Conservation (phyloP, 2,113 vertebrate genomes). For the Cavia porcellus region DNA sequence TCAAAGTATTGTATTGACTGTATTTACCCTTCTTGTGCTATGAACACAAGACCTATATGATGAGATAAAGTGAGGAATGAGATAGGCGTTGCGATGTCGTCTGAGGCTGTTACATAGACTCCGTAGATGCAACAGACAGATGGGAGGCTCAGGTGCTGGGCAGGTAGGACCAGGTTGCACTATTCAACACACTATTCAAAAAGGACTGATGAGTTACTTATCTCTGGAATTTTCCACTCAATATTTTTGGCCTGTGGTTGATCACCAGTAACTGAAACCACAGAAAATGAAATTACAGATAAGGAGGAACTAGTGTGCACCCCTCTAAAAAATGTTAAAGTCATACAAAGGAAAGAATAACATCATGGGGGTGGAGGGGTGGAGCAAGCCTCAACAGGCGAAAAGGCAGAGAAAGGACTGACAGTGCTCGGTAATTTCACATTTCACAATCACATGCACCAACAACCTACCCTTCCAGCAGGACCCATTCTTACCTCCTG, state of each 20-base stretch:
- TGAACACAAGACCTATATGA: not conserved
- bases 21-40: not conserved
- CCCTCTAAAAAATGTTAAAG: not conserved
- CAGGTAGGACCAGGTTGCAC: too few relatives aligned
- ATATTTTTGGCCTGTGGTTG: not conserved
- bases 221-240: not conserved
- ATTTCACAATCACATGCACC: not conserved
- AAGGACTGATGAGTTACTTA: not conserved
- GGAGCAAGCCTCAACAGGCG: not conserved
- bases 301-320: not conserved
- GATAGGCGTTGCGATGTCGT: not conserved
- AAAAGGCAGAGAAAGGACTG: not conserved
- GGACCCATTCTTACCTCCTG: not conserved
- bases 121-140: too few relatives aligned
- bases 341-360: not conserved
- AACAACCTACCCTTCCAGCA: not conserved
- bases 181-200: not conserved
- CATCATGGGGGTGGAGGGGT: too few relatives aligned
- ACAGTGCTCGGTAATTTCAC: not conserved
- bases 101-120: not conserved
- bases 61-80: not conserved
- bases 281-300: not conserved
- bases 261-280: not conserved
- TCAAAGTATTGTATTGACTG: not conserved
- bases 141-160: not conserved